These are phyloP conservation scores for Incurvaria masculella DNA, from an alignment of 2,888 invertebrate genomes.

Conservation along the genomic window DNA sequence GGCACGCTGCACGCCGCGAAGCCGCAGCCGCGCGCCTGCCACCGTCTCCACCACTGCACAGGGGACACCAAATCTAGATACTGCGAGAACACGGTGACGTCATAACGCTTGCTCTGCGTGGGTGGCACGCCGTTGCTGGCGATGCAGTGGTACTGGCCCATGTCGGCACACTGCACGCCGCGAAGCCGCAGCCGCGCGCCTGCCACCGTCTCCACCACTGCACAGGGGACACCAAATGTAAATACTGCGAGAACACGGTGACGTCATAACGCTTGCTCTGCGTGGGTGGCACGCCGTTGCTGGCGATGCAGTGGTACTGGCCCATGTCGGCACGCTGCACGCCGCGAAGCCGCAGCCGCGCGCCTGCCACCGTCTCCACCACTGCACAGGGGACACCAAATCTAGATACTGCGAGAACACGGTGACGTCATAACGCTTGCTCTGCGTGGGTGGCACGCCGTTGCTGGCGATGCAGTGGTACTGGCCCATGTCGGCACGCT, in stretches of 20 bases:
- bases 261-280: slow-evolving; percentile 82
- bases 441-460: slow-evolving; percentile 83
- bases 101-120: slow-evolving; percentile 75
- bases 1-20: slow-evolving; percentile 43
- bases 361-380: slow-evolving; percentile 65
- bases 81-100: slow-evolving; percentile 77
- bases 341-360: slow-evolving; percentile 65
- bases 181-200: slow-evolving; percentile 68
- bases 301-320: slow-evolving; percentile 78
- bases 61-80: slow-evolving; percentile 26
- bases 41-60: slow-evolving; percentile 11
- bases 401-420: slow-evolving; percentile 92
- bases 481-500: slow-evolving; percentile 83
- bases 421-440: slow-evolving; percentile 83
- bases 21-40: not conserved
- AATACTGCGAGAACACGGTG: slow-evolving; percentile 77
- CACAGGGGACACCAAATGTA: too few relatives aligned
- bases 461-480: slow-evolving; percentile 90
- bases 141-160: slow-evolving; percentile 83
- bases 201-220: slow-evolving; percentile 65
- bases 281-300: slow-evolving; percentile 77
- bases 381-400: slow-evolving; percentile 41
- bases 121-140: slow-evolving; percentile 84
- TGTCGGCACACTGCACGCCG: slow-evolving; percentile 74
- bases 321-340: slow-evolving; percentile 83